Evolutionary conservation across 2,888 invertebrate species (phyloP), one percentile per base, ranked within the genome.

Genomic region (Eristalinus aeneus): DNA sequence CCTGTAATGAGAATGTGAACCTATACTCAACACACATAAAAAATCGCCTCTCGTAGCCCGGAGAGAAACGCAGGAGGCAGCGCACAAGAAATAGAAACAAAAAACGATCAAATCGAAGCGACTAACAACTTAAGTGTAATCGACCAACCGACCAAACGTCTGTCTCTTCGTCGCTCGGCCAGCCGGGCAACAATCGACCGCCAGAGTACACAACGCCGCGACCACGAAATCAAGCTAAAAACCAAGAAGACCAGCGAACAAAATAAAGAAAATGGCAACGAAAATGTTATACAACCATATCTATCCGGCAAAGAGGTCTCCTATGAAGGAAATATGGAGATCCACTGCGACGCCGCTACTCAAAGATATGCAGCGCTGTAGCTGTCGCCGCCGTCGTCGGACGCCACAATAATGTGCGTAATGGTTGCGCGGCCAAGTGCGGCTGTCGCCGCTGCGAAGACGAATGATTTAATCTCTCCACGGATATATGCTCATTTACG

Each of bases 1-100:
- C 82, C 88, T 83, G 79, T 87, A 88, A 88, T 87, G 88, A 83
- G 88, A 88, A 87, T 88, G 67, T 87, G 86, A 87, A 87, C 82
- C 82, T 83, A 83, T 71, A 82, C 73, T 86, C 64, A 60, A 74
- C 69, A 78, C 74, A 86, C 74, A 82, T 61, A 39, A 12, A 73
- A 86, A 77, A 71, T 73, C 39, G 61, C 74, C 60, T 71, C 74
- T 85, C 74, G 64, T 60, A 78, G 73, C 69, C 78, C 61, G 82
- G 86, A 86, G 86, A 86, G 86, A 86, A 86, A 86, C 82, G 77
- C 86, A 77, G 77, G 74, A 82, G 74, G 53, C 74, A 82, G 20
- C 34, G 60, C 22, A 39, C n/a, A 74, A 63, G 12, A 61, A 63
- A 56, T 64, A 64, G 58, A 53, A 64, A 71, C 54, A 23, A 22